These are phyloP conservation scores for Acridotheres tristis DNA, from an alignment of 2,797 vertebrate genomes.

Conservation along the genomic window DNA sequence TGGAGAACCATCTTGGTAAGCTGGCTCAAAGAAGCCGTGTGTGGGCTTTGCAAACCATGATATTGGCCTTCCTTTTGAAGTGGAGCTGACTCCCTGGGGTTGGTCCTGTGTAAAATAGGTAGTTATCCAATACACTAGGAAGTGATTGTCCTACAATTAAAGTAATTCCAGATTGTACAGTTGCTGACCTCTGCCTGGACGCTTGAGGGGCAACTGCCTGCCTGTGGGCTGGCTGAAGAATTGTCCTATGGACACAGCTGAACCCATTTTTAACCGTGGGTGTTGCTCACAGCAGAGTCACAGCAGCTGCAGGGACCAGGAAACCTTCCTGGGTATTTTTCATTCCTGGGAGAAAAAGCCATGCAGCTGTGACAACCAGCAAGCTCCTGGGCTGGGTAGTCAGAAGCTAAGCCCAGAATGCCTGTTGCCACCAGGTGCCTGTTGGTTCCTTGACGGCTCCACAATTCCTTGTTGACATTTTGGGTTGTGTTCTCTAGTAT, in stretches of 20 bases:
- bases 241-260: not conserved
- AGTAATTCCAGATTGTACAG: not conserved
- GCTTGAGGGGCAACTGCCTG: not conserved
- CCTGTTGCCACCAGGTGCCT: not conserved
- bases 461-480: not conserved
- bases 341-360: not conserved
- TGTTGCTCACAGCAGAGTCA: not conserved
- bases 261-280: not conserved
- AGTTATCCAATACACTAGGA: not conserved
- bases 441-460: rapidly evolving
- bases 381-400: not conserved
- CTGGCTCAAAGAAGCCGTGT: not conserved
- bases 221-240: not conserved
- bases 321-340: not conserved
- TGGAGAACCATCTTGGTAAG: constrained; percentile 2
- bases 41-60: not conserved
- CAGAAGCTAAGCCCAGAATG: not conserved
- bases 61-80: constrained; percentile 3
- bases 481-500: not conserved
- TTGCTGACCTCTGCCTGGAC: not conserved
- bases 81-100: not conserved
- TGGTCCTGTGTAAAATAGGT: not conserved
- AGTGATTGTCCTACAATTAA: not conserved
- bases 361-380: too few relatives aligned
- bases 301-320: not conserved